Evolutionary conservation across 2,797 vertebrate genomes (phyloP).

Genomic region (Iguana delicatissima): DNA sequence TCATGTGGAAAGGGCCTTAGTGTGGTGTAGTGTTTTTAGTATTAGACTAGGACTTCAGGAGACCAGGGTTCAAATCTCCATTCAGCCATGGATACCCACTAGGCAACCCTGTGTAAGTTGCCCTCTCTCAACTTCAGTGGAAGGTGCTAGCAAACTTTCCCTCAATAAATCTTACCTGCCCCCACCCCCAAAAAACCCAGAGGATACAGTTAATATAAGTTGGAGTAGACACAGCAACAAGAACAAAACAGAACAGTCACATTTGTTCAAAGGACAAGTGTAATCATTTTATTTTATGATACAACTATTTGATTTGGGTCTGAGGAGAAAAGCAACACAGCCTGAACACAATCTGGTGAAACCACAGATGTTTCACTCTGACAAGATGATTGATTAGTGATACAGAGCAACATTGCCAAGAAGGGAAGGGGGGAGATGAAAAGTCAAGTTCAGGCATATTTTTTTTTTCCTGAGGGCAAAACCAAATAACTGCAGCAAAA

Average conservation of each 20-base stretch:
- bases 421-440: neutral
- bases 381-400: slow-evolving; percentile 32
- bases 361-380: slow-evolving; percentile 27
- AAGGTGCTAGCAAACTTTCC: no score
- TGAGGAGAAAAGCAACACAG: slow-evolving; percentile 7
- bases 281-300: slow-evolving; percentile 19
- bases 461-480: neutral
- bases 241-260: neutral
- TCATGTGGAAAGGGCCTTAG: no score
- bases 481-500: slow-evolving; percentile 17
- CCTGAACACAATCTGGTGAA: neutral
- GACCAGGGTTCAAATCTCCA: no score
- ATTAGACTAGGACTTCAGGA: no score
- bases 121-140: no score
- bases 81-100: no score
- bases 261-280: neutral
- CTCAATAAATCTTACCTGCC: no score
- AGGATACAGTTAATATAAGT: no score
- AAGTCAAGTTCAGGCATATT: neutral
- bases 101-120: no score
- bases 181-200: no score
- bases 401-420: neutral
- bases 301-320: slow-evolving; percentile 24
- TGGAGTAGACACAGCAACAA: neutral
- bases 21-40: no score